phyloP scores from a whole-genome alignment of 2,113 vertebrate genomes.

The Notothenia rossii region DNA sequence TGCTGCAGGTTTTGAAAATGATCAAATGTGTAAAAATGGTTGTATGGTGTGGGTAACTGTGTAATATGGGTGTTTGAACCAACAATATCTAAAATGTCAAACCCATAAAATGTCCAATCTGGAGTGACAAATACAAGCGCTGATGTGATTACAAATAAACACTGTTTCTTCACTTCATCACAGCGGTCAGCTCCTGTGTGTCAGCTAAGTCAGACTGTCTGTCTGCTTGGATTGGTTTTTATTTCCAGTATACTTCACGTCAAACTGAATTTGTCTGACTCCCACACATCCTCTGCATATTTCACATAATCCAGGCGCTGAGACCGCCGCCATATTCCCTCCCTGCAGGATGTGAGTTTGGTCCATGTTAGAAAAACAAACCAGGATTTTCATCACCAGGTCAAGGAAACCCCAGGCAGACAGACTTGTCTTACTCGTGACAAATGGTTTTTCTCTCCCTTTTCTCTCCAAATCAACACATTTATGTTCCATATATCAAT shows the following conservation, averaged over 20 bases:
- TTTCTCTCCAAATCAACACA: constrained; percentile 41
- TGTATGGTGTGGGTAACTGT: not conserved
- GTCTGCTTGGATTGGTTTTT: constrained; percentile 58
- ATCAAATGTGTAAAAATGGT: constrained; percentile 24
- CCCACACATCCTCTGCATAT: constrained; percentile 73
- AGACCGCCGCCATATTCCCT: constrained; percentile 54
- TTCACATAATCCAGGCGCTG: constrained; percentile 73
- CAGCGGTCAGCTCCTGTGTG: constrained; percentile 37
- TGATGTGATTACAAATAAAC: not conserved
- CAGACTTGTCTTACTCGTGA: constrained; percentile 29
- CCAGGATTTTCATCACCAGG: constrained; percentile 53
- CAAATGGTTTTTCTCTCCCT: constrained; percentile 32
- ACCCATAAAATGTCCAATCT: constrained; percentile 13
- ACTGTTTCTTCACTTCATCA: constrained; percentile 17
- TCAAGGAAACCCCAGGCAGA: constrained; percentile 51
- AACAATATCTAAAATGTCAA: constrained; percentile 41
- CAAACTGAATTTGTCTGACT: constrained; percentile 71
- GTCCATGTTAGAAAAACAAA: constrained; percentile 69
- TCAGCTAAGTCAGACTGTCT: constrained; percentile 63
- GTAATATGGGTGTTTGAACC: constrained; percentile 3
- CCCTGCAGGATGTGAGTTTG: constrained; percentile 56
- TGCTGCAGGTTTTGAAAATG: constrained; percentile 12
- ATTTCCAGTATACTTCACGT: constrained; percentile 63
- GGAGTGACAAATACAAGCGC: constrained; percentile 1
- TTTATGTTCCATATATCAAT: constrained; percentile 46